These are phyloP conservation scores for Phoxinus phoxinus DNA, from an alignment of 2,113 vertebrate species.

Conservation along the genomic window DNA sequence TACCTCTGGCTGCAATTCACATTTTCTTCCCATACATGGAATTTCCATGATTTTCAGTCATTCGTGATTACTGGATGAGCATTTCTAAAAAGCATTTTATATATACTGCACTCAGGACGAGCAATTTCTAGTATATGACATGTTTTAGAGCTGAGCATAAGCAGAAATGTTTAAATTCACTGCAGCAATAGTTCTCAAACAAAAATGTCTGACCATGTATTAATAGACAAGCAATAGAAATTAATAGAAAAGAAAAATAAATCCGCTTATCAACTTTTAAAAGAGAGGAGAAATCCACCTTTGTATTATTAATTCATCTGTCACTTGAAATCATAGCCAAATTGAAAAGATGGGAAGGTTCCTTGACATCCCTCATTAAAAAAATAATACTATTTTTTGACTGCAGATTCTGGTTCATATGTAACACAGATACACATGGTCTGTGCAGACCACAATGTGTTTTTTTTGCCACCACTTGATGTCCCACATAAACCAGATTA, in stretches of 20 bases:
- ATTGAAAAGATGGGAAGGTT: too few relatives aligned
- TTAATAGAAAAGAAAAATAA: not conserved
- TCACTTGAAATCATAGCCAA: too few relatives aligned
- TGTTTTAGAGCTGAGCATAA: not conserved
- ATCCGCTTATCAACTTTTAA: not conserved
- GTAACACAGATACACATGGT: too few relatives aligned
- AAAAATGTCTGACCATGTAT: not conserved
- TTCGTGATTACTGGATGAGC: conserved; percentile 1
- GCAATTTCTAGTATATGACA: not conserved
- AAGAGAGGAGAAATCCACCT: not conserved
- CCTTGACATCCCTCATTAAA: too few relatives aligned
- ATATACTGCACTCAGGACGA: not conserved
- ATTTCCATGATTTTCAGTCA: conserved; percentile 12
- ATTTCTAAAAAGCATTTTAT: not conserved
- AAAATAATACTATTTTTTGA: too few relatives aligned
- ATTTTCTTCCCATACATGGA: not conserved
- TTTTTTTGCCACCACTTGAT: too few relatives aligned
- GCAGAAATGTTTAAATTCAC: not conserved
- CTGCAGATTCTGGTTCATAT: too few relatives aligned
- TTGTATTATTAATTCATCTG: too few relatives aligned
- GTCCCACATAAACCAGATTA: too few relatives aligned
- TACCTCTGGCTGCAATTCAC: not conserved
- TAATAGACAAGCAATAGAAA: not conserved
- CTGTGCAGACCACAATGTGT: too few relatives aligned
- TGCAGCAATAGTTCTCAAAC: not conserved